Conservation (phyloP, 1,140 invertebrate genomes). For the Helicoverpa zea region DNA sequence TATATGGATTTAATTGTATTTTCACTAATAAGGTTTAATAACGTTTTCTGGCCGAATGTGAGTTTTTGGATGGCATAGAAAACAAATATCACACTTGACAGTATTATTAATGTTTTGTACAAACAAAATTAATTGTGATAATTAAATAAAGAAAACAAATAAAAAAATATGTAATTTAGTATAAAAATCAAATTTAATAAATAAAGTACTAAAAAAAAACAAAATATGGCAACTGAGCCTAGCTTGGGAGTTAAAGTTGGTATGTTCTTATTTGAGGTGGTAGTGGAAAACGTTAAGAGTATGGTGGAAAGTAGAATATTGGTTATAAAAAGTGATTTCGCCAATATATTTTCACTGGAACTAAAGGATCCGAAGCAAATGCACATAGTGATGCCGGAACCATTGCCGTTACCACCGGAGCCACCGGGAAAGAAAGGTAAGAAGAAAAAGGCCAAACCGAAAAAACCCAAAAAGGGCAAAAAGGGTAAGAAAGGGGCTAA, state of each 20-base stretch:
- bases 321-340: conserved; percentile 79
- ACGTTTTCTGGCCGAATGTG: too few relatives aligned
- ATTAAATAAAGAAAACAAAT: too few relatives aligned
- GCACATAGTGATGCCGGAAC: conserved; percentile 82
- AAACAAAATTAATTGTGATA: too few relatives aligned
- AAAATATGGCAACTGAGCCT: conserved; percentile 65
- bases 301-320: conserved; percentile 72
- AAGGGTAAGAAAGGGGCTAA: conserved; percentile 64
- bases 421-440: conserved; percentile 75
- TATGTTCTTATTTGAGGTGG: conserved; percentile 83
- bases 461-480: conserved; percentile 67
- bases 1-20: too few relatives aligned
- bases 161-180: not conserved
- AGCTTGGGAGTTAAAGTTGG: conserved; percentile 59
- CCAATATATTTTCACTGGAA: conserved; percentile 81
- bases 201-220: conserved; percentile 57
- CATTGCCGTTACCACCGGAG: conserved; percentile 77
- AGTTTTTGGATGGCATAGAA: too few relatives aligned
- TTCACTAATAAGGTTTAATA: too few relatives aligned
- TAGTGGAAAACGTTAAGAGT: conserved; percentile 77
- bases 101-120: too few relatives aligned
- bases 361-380: conserved; percentile 82
- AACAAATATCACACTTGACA: too few relatives aligned
- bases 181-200: conserved; percentile 40
- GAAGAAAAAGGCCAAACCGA: conserved; percentile 70